Evolutionary conservation across 2,113 vertebrate species (phyloP).

Genomic region (Paralichthys olivaceus): DNA sequence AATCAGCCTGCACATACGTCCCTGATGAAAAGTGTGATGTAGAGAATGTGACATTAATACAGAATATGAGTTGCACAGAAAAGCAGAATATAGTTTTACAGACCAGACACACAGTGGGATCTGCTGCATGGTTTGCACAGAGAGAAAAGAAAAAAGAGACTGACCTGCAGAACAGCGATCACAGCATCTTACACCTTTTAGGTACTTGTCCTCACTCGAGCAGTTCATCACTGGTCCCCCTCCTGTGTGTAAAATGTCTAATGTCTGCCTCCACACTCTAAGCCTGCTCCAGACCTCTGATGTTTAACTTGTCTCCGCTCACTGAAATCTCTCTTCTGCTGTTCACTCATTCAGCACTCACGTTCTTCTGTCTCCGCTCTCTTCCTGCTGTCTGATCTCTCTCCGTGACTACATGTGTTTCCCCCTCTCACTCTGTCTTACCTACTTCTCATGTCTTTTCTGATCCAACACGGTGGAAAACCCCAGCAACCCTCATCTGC

Average conservation of each 20-base stretch:
- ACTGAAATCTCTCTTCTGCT: background rate
- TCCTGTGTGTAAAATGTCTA: constrained; percentile 10
- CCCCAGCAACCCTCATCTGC: constrained; percentile 62
- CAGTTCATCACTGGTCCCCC: constrained; percentile 19
- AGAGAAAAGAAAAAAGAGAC: constrained; percentile 22
- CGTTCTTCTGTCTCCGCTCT: constrained; percentile 6
- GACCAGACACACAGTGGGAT: background rate
- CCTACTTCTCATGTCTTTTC: constrained; percentile 43
- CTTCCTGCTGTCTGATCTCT: constrained; percentile 21
- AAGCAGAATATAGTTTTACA: too few species aligned
- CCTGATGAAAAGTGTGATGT: constrained; percentile 52
- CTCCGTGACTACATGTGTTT: constrained; percentile 41
- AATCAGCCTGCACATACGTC: constrained; percentile 17
- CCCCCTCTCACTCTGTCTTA: constrained; percentile 33
- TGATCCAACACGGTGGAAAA: constrained; percentile 74
- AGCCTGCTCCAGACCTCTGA: background rate
- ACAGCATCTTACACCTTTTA: constrained; percentile 24
- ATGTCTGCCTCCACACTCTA: background rate
- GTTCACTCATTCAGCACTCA: constrained; percentile 3
- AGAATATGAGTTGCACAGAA: background rate
- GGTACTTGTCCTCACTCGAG: fast-evolving
- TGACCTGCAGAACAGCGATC: constrained; percentile 64
- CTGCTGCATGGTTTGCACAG: background rate
- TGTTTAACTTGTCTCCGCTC: background rate
- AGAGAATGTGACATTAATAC: background rate